These are phyloP conservation scores for Drymonia ruficornis DNA, from an alignment of 2,888 invertebrate species.

Conservation along the genomic window DNA sequence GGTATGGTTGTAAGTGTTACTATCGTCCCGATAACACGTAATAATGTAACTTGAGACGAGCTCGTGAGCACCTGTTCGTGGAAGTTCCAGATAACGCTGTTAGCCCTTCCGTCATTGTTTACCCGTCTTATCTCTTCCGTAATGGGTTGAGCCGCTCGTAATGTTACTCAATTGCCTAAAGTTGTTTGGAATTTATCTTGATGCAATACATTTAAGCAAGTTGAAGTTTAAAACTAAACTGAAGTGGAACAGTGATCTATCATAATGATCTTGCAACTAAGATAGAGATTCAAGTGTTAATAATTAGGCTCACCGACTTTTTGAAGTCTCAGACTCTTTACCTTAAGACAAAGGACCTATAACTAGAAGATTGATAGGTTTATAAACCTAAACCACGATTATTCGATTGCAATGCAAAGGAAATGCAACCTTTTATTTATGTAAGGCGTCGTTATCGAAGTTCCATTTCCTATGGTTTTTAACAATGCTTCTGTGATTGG, in stretches of 20 bases:
- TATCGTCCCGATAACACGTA: background rate
- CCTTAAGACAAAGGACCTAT: too few species aligned
- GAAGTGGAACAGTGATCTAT: background rate
- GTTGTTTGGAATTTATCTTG: conserved; percentile 1
- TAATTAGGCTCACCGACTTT: too few species aligned
- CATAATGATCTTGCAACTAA: background rate
- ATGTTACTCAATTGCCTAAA: conserved; percentile 19
- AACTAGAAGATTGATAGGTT: background rate
- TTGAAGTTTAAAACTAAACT: background rate
- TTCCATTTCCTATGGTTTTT: conserved; percentile 43
- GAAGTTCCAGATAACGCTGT: conserved; percentile 45
- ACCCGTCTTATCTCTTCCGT: conserved; percentile 61
- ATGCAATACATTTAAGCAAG: background rate
- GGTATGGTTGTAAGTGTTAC: conserved; percentile 6
- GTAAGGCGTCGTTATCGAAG: conserved; percentile 39
- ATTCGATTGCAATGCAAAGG: conserved; percentile 24
- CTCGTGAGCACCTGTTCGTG: conserved; percentile 35
- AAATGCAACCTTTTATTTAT: conserved; percentile 28
- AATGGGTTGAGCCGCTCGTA: conserved; percentile 25
- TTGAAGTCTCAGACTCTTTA: too few species aligned
- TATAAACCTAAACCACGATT: background rate
- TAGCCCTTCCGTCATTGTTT: conserved; percentile 55
- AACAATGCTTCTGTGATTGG: conserved; percentile 44
- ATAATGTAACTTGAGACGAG: conserved; percentile 31
- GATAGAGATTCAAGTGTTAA: too few species aligned